Conservation (phyloP, 2,113 vertebrate genomes). For the Crotalus horridus region DNA sequence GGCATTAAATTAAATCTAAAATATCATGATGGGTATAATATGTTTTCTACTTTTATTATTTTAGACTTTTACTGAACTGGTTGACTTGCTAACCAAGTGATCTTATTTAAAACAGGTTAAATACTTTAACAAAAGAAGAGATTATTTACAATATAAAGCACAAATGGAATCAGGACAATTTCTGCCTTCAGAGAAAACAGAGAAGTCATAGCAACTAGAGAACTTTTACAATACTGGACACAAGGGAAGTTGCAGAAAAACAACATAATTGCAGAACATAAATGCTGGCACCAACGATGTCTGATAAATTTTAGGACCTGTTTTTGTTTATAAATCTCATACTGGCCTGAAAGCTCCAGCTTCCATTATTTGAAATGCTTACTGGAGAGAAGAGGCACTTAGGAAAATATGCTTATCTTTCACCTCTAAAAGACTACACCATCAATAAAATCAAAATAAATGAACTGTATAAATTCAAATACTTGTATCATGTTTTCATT, state of each 20-base stretch:
- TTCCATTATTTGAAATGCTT: background rate
- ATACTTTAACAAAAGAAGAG: slow-evolving; percentile 89
- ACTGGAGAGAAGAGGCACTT: background rate
- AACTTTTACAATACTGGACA: background rate
- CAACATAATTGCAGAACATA: background rate
- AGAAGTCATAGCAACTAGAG: slow-evolving; percentile 62
- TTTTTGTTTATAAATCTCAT: background rate
- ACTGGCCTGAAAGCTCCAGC: background rate
- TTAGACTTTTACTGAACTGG: background rate
- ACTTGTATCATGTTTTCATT: background rate
- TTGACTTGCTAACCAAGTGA: background rate
- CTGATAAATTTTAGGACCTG: background rate
- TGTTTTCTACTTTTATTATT: background rate
- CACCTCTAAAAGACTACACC: background rate
- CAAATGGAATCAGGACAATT: slow-evolving; percentile 80
- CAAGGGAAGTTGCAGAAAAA: background rate
- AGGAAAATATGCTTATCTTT: background rate
- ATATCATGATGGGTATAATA: background rate
- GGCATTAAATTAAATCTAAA: background rate
- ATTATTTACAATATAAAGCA: slow-evolving; percentile 90
- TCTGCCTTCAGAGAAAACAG: slow-evolving; percentile 65
- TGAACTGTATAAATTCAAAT: background rate
- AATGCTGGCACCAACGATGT: background rate
- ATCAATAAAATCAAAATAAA: background rate
- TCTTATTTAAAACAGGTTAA: slow-evolving; percentile 80